Evolutionary conservation across 2,113 vertebrate species (phyloP), one percentile per base, ranked within the genome.

Genomic region (Rhinogobius similis): DNA sequence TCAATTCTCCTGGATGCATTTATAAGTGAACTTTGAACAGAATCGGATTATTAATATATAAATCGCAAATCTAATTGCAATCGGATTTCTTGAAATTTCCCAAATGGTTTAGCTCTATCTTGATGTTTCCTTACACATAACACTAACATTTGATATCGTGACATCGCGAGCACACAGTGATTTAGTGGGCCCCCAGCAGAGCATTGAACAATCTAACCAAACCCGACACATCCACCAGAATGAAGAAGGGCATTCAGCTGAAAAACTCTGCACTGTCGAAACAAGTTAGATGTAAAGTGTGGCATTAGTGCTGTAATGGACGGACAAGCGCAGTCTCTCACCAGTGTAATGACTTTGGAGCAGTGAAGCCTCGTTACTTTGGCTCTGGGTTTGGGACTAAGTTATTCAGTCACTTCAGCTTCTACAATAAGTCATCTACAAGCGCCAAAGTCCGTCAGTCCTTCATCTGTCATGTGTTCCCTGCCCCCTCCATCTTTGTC

Each of bases 221-320:
- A 29, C 75, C 68, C 48, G 70, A 81, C 70, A n/a, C 68, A 27
- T 86, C 69, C 61, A 68, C 75, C 20, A 29, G 73, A 77, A 55
- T 62, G 66, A 82, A 62, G 77, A 52, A 85, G 74, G 67, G 46
- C 76, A 62, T 55, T 68, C 20, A 1, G 75, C 73, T 81, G 74
- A 83, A 84, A 72, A 78, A 79, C 72, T 75, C 77, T 68, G 73
- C 70, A 66, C 86, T 89, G 87, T 89, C 86, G 29, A 73, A 73
- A 65, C 77, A 62, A 68, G 79, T 90, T 88, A 81, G 81, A 82
- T 80, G 77, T 69, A 48, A 71, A 81, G 81, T 70, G 67, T 66
- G 41, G 85, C 86, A 91, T 84, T 76, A 79, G 71, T 16, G 39
- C 66, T 72, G 70, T 76, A 85, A 83, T 75, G 71, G 75, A 77